Percentiles rank a stretch among this genome's conserved stretches.
Conservation (phyloP, 2,113 vertebrate genomes). For the Cottus gobio region DNA sequence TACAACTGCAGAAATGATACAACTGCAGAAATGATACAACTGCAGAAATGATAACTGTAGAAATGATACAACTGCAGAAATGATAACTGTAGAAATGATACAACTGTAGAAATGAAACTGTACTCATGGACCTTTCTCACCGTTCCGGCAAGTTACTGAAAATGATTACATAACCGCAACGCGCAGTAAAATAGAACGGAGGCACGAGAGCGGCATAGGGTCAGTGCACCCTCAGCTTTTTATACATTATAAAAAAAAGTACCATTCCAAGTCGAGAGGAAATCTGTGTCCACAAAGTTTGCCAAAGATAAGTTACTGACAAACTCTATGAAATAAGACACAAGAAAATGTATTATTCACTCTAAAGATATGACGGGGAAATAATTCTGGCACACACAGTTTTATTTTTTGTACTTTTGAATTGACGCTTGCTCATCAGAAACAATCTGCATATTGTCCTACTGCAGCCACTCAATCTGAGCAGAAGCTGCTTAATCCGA, state of each 20-base stretch:
- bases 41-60: too few relatives aligned
- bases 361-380: neutral
- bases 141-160: slow-evolving; percentile 6
- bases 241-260: neutral
- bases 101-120: too few relatives aligned
- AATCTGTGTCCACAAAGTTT: neutral
- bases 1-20: too few relatives aligned
- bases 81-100: neutral
- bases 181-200: slow-evolving; percentile 1
- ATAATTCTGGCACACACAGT: neutral
- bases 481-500: neutral
- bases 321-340: neutral
- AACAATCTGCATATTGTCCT: neutral
- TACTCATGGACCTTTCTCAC: neutral
- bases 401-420: neutral
- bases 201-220: neutral
- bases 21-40: too few relatives aligned
- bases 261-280: neutral
- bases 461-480: neutral
- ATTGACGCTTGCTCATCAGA: neutral
- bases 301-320: neutral
- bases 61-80: too few relatives aligned
- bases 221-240: slow-evolving; percentile 3
- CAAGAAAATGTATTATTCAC: neutral
- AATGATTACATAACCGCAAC: slow-evolving; percentile 14